Conservation (phyloP, 2,113 vertebrate genomes). For the Gavia stellata region DNA sequence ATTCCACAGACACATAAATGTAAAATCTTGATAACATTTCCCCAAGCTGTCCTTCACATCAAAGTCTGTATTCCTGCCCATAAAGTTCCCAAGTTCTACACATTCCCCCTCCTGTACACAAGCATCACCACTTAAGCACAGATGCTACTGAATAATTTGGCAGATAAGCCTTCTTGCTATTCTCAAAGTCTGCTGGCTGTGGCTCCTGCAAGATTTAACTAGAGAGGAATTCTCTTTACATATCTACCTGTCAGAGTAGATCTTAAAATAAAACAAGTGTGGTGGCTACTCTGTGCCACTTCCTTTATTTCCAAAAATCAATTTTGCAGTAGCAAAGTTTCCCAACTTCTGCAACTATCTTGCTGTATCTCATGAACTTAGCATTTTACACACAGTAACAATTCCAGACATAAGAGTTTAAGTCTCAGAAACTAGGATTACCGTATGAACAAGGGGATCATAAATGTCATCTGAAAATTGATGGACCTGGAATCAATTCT, state of each 20-base stretch:
- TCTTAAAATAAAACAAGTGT: not conserved
- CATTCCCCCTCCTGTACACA: not conserved
- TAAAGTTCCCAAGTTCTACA: not conserved
- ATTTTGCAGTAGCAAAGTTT: not conserved
- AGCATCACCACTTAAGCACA: not conserved
- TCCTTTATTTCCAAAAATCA: not conserved
- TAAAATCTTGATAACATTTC: not conserved
- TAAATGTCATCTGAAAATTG: not conserved
- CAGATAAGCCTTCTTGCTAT: not conserved
- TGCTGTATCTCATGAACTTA: not conserved
- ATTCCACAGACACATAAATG: not conserved
- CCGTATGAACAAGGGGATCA: not conserved
- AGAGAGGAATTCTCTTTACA: not conserved
- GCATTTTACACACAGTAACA: not conserved
- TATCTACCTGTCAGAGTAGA: not conserved
- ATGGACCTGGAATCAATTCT: not conserved
- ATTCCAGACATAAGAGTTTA: not conserved
- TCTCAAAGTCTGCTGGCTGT: not conserved
- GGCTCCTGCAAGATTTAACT: not conserved
- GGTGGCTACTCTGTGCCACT: not conserved
- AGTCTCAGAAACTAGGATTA: not conserved
- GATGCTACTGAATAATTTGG: not conserved
- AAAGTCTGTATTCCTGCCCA: not conserved
- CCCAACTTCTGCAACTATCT: not conserved
- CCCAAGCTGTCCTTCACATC: not conserved